Evolutionary conservation across 1,140 invertebrate genomes (phyloP).

Genomic region (Drosophila varians): DNA sequence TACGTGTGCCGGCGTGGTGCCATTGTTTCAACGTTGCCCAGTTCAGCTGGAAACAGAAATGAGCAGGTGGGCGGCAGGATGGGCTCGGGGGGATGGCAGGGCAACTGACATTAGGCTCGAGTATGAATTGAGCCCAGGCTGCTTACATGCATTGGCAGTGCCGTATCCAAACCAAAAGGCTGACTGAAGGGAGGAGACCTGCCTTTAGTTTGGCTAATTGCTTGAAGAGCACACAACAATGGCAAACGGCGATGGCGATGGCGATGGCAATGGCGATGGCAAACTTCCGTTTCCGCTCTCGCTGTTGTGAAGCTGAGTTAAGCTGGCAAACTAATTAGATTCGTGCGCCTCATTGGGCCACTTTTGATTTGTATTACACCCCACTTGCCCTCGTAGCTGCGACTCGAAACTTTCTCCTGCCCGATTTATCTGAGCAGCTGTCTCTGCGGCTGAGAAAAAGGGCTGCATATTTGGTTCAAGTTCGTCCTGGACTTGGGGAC

Average conservation of each 20-base stretch:
- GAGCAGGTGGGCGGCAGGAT: conserved; percentile 5
- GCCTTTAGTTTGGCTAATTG: conserved; percentile 71
- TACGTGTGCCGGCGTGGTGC: conserved; percentile 47
- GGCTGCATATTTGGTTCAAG: conserved; percentile 75
- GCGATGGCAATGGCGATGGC: conserved; percentile 34
- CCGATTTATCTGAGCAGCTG: conserved; percentile 44
- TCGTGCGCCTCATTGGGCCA: conserved; percentile 72
- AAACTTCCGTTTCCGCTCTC: conserved; percentile 68
- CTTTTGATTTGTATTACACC: conserved; percentile 65
- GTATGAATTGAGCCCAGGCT: conserved; percentile 58
- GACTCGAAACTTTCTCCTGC: conserved; percentile 24
- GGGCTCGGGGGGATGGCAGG: background rate
- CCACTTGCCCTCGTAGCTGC: background rate
- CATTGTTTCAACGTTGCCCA: conserved; percentile 62
- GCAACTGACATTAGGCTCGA: conserved; percentile 60
- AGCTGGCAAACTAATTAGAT: conserved; percentile 77
- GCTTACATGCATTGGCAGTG: conserved; percentile 64
- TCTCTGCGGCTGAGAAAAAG: background rate
- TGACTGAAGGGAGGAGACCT: background rate
- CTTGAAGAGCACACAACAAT: conserved; percentile 63
- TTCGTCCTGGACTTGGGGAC: conserved; percentile 35
- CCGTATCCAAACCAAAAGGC: background rate
- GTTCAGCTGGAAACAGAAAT: conserved; percentile 15
- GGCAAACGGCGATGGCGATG: conserved; percentile 32
- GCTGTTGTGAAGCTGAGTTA: conserved; percentile 14